Evolutionary conservation across 1,140 invertebrate species (phyloP).

Genomic region (Eciton burchellii): DNA sequence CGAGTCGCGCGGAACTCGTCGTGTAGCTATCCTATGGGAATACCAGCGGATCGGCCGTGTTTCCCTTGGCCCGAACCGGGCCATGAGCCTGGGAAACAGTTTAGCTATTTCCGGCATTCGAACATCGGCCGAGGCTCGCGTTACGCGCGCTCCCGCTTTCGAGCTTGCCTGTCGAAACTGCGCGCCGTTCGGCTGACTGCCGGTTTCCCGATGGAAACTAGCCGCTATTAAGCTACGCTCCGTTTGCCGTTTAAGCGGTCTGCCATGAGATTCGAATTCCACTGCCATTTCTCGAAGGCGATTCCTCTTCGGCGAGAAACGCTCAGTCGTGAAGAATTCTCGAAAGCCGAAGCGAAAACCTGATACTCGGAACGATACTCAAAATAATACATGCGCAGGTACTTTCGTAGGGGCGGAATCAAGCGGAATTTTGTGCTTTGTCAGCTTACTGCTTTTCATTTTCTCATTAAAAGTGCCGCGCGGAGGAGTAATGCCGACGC

Average conservation of each 20-base stretch:
- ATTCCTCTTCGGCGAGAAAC: background rate
- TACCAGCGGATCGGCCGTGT: constrained; percentile 50
- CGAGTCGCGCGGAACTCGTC: constrained; percentile 36
- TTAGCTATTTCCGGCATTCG: constrained; percentile 72
- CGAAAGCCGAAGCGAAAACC: background rate
- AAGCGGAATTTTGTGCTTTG: background rate
- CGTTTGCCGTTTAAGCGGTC: constrained; percentile 69
- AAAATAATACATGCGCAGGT: too few relatives aligned
- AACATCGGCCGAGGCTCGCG: constrained; percentile 71
- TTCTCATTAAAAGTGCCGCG: background rate
- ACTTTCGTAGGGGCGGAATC: too few relatives aligned
- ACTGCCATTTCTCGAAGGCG: constrained; percentile 44
- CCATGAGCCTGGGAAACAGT: constrained; percentile 60
- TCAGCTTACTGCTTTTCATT: background rate
- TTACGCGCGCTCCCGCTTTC: constrained; percentile 66
- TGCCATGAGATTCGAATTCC: constrained; percentile 60
- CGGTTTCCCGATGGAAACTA: constrained; percentile 58
- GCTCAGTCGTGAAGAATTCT: constrained; percentile 11
- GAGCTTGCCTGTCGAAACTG: constrained; percentile 71
- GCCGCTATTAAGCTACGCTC: constrained; percentile 67
- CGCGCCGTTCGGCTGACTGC: constrained; percentile 63
- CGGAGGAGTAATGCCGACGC: background rate
- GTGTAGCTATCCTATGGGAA: constrained; percentile 57
- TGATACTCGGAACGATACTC: background rate
- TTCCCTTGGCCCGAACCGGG: constrained; percentile 65